Evolutionary conservation across 2,797 vertebrate species (phyloP), one percentile per base, ranked within the genome.

Genomic region (Champsocephalus esox): DNA sequence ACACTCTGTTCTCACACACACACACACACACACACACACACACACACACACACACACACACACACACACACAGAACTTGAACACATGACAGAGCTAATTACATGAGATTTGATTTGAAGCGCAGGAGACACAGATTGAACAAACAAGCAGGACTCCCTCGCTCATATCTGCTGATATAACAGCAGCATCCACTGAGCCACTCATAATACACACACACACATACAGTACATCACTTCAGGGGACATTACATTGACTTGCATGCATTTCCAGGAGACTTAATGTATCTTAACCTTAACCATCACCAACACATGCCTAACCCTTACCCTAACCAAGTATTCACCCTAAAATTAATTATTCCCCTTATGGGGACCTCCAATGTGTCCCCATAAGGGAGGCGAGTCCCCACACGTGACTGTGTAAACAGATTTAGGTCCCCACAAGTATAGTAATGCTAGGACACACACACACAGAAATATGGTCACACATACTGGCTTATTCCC

Each of bases 11-110:
- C 24, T 0, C 49, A 70, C 34, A 59, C 44, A 52, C 57, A 59
- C 58, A 65, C 46, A 19, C 19, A 19, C 19, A 19, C 19, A 19
- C 19, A 19, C 19, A 19, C 19, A 19, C 19, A 19, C 19, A 19
- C 19, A 19, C 19, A 19, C 19, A 19, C 19, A 19, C 19, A 19
- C 19, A 19, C 19, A 19, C 19, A 19, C 19, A 19, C 21, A 2
- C 49, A 70, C 34, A 59, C 44, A 52, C 57, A 59, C 58, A 77
- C 61, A 61, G 59, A 72, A 83, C 77, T 48, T 51, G 51, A 84
- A 76, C 80, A 85, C 77, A 88, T 68, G 84, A 84, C 78, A 12
- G 32, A 77, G 75, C 74, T 89, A 90, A 92, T 93, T 89, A 90
- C 87, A 80, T 65, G 57, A 84, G 76, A 80, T 86, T 85, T 81